These are phyloP conservation scores for Megalops atlanticus DNA, from an alignment of 2,113 vertebrate species.

Conservation along the genomic window DNA sequence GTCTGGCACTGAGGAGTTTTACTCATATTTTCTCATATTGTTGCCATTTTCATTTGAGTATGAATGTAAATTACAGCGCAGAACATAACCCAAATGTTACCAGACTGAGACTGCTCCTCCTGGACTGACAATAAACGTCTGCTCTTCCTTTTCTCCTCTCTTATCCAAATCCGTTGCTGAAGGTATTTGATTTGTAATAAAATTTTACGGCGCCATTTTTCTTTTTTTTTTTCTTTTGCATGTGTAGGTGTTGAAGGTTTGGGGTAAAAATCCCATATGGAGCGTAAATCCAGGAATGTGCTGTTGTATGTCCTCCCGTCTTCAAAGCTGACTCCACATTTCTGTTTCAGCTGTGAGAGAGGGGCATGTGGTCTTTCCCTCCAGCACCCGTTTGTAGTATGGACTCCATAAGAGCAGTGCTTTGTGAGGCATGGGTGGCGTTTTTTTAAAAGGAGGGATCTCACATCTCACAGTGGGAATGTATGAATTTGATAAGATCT, in stretches of 20 bases:
- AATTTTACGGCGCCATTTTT: conserved; percentile 63
- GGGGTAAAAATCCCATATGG: conserved; percentile 62
- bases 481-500: not conserved
- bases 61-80: conserved; percentile 61
- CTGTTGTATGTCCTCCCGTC: conserved; percentile 55
- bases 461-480: not conserved
- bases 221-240: conserved; percentile 50
- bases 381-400: conserved; percentile 44
- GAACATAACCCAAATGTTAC: conserved; percentile 57
- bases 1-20: conserved; percentile 54
- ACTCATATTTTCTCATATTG: conserved; percentile 52
- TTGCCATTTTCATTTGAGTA: conserved; percentile 62
- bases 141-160: conserved; percentile 51
- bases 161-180: conserved; percentile 49
- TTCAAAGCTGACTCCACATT: conserved; percentile 70
- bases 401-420: conserved; percentile 42
- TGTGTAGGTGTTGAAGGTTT: conserved; percentile 51
- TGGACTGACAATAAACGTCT: conserved; percentile 35
- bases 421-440: not conserved
- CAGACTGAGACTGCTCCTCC: conserved; percentile 51
- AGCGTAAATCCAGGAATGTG: conserved; percentile 66
- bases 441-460: not conserved
- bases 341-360: conserved; percentile 58
- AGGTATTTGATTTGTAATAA: conserved; percentile 56
- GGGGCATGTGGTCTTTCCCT: conserved; percentile 65